Evolutionary conservation across 2,113 vertebrate genomes (phyloP).

Genomic region (Bubo bubo): DNA sequence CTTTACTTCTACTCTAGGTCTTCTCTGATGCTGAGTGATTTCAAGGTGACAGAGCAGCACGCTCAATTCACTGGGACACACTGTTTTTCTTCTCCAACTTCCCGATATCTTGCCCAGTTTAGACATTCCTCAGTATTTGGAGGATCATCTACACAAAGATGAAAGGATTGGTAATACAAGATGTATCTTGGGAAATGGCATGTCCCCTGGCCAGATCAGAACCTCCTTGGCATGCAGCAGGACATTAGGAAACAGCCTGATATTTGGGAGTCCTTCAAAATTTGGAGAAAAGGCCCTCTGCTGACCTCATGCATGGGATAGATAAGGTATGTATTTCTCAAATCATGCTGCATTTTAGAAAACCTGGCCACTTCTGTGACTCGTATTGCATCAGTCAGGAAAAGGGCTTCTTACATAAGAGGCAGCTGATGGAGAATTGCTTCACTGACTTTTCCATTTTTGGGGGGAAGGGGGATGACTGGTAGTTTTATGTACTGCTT

Average conservation of each 20-base stretch:
- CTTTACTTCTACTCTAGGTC: neutral
- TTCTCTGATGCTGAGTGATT: neutral
- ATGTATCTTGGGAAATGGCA: neutral
- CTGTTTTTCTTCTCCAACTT: neutral
- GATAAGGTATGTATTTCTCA: neutral
- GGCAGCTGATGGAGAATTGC: neutral
- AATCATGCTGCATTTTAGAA: fast-evolving
- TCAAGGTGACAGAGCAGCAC: neutral
- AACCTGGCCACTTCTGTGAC: neutral
- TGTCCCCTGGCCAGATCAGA: neutral
- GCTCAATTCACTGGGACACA: neutral
- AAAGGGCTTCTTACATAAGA: neutral
- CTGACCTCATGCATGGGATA: fast-evolving
- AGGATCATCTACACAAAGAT: neutral
- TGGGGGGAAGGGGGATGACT: fast-evolving
- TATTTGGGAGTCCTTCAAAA: neutral
- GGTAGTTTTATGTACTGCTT: fast-evolving
- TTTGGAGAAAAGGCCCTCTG: neutral
- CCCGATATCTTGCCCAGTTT: fast-evolving
- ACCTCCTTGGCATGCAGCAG: neutral
- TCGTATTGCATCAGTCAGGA: fast-evolving
- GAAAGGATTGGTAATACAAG: neutral
- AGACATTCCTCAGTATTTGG: fast-evolving
- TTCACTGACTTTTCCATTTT: fast-evolving
- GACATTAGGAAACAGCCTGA: neutral